Percentiles rank a stretch among this genome's conserved stretches.
These are phyloP conservation scores for Cebidichthys violaceus DNA, from an alignment of 2,113 vertebrate genomes.

Conservation along the genomic window DNA sequence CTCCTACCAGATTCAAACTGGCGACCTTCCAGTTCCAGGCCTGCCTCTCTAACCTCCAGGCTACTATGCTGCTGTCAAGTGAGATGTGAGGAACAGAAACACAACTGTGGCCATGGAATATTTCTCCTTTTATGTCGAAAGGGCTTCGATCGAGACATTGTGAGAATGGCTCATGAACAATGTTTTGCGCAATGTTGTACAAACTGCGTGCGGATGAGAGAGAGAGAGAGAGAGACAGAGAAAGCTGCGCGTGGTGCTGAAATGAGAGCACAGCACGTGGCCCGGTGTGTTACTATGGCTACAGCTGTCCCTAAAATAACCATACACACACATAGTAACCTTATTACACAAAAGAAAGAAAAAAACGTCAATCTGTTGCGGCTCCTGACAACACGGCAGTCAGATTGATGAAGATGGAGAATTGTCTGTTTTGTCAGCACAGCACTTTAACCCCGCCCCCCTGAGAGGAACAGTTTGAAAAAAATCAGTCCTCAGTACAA, in stretches of 20 bases:
- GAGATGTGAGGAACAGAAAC: slow-evolving; percentile 19
- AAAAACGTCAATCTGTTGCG: slow-evolving; percentile 52
- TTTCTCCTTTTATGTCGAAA: neutral
- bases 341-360: slow-evolving; percentile 59
- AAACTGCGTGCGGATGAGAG: slow-evolving; percentile 1
- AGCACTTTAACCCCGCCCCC: neutral
- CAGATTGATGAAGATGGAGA: slow-evolving; percentile 31
- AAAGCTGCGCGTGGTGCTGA: slow-evolving; percentile 67
- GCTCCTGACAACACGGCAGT: slow-evolving; percentile 27
- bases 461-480: neutral
- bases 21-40: slow-evolving; percentile 65
- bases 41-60: slow-evolving; percentile 49
- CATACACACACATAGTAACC: slow-evolving; percentile 59
- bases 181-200: neutral
- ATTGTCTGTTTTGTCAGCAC: slow-evolving; percentile 11
- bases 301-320: slow-evolving; percentile 81
- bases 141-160: neutral
- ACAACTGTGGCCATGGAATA: slow-evolving; percentile 24
- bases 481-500: neutral
- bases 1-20: slow-evolving; percentile 44
- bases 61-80: slow-evolving; percentile 32
- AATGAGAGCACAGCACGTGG: slow-evolving; percentile 70
- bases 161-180: neutral
- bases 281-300: slow-evolving; percentile 78
- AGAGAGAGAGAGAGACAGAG: neutral